These are phyloP conservation scores for Mirza zaza DNA, from an alignment of 2,113 vertebrate genomes.

Conservation along the genomic window DNA sequence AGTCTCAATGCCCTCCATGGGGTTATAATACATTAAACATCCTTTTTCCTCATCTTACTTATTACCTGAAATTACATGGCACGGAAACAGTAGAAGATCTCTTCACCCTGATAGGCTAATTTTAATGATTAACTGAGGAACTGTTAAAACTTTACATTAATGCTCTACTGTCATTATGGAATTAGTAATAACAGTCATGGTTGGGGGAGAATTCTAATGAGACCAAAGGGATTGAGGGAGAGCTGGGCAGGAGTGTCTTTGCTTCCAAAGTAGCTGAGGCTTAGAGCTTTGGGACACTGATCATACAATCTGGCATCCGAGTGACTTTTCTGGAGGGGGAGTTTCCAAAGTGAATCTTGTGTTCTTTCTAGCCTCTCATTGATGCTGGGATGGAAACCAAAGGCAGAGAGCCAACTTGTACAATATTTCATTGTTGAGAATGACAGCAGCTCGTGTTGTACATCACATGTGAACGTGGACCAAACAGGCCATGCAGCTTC, in stretches of 20 bases:
- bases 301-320: conserved; percentile 4
- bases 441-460: background rate
- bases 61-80: conserved; percentile 80
- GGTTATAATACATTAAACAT: conserved; percentile 74
- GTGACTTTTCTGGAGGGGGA: background rate
- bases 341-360: conserved; percentile 41
- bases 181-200: conserved; percentile 79
- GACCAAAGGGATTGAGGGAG: background rate
- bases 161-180: conserved; percentile 79
- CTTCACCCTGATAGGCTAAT: conserved; percentile 79
- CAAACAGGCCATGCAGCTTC: background rate
- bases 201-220: conserved; percentile 79
- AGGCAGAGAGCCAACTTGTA: conserved; percentile 69
- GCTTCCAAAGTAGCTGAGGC: background rate
- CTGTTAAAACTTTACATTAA: conserved; percentile 81
- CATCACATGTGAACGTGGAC: background rate
- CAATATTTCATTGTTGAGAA: conserved; percentile 36
- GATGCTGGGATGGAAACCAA: conserved; percentile 69
- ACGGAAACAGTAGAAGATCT: conserved; percentile 75
- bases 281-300: background rate
- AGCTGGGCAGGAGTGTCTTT: background rate
- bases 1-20: conserved; percentile 47
- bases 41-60: conserved; percentile 77
- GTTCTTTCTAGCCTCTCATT: conserved; percentile 72
- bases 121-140: conserved; percentile 85